Evolutionary conservation across 2,888 invertebrate species (phyloP).

Genomic region (Prenolepis imparis): DNA sequence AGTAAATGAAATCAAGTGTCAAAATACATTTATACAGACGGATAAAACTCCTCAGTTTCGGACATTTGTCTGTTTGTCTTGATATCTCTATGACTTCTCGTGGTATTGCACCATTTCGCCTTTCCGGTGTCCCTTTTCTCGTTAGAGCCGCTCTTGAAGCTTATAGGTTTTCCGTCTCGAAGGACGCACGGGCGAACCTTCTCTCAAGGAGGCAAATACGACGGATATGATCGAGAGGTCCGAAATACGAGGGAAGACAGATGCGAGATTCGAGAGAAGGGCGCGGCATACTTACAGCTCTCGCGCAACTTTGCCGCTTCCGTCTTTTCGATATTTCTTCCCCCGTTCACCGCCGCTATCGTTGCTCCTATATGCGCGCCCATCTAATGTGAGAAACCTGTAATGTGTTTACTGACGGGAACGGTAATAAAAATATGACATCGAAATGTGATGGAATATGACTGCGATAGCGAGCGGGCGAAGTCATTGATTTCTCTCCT

Average conservation of each 20-base stretch:
- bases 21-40: neutral
- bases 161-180: slow-evolving; percentile 54
- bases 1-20: neutral
- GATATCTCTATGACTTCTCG: slow-evolving; percentile 49
- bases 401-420: slow-evolving; percentile 76
- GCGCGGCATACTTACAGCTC: slow-evolving; percentile 44
- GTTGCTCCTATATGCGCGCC: neutral
- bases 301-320: slow-evolving; percentile 58
- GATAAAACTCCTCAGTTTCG: slow-evolving; percentile 10
- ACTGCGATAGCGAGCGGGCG: slow-evolving; percentile 46
- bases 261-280: slow-evolving; percentile 56
- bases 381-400: slow-evolving; percentile 78
- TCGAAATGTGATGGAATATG: slow-evolving; percentile 75
- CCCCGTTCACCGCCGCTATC: neutral
- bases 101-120: neutral
- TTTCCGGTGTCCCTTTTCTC: slow-evolving; percentile 42
- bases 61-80: slow-evolving; percentile 55
- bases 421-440: slow-evolving; percentile 80
- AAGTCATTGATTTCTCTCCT: slow-evolving; percentile 65
- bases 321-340: slow-evolving; percentile 49
- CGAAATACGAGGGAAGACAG: slow-evolving; percentile 66
- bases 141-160: slow-evolving; percentile 39
- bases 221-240: slow-evolving; percentile 67
- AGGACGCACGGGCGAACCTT: slow-evolving; percentile 29
- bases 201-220: slow-evolving; percentile 56